Percentiles rank a stretch among this genome's conserved stretches.
These are phyloP conservation scores for Plemyria rubiginata DNA, from an alignment of 2,888 invertebrate genomes.

Conservation along the genomic window DNA sequence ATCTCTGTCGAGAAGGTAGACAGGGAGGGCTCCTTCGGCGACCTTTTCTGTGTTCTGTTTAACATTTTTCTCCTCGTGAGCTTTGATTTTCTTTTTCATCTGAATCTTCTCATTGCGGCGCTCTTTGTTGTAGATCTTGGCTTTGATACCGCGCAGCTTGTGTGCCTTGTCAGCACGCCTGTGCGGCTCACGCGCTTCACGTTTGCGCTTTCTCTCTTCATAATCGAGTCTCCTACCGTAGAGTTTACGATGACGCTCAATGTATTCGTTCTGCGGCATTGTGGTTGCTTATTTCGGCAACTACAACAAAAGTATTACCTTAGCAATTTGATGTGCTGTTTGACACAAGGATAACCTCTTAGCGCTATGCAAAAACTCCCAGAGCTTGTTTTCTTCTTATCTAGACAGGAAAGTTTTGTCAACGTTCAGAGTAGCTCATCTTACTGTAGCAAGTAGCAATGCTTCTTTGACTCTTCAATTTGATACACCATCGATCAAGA, in stretches of 20 bases:
- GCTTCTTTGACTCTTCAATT: constrained; percentile 30
- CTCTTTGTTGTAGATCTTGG: constrained; percentile 98
- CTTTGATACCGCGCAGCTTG: constrained; percentile 97
- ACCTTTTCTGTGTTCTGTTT: constrained; percentile 93
- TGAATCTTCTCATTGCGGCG: constrained; percentile 99
- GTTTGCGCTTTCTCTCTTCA: constrained; percentile 98
- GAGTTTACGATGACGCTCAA: constrained; percentile 98
- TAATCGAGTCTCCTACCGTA: constrained; percentile 98
- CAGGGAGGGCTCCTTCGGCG: constrained; percentile 96
- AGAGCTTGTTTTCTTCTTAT: not conserved
- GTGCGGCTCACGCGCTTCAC: constrained; percentile 97
- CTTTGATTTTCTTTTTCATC: constrained; percentile 99
- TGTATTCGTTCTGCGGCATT: constrained; percentile 99
- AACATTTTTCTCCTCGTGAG: constrained; percentile 97
- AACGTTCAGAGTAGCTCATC: constrained; percentile 1
- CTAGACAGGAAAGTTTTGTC: not conserved
- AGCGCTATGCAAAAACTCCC: constrained; percentile 20
- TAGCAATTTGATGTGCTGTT: constrained; percentile 48
- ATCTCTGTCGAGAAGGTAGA: constrained; percentile 98
- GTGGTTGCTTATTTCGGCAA: constrained; percentile 82
- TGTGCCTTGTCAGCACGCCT: constrained; percentile 95
- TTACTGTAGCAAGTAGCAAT: constrained; percentile 11
- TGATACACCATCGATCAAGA: constrained; percentile 8
- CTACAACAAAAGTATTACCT: constrained; percentile 79
- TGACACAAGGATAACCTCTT: constrained; percentile 55